Evolutionary conservation across 2,888 invertebrate species (phyloP).

Genomic region (Plutella xylostella): DNA sequence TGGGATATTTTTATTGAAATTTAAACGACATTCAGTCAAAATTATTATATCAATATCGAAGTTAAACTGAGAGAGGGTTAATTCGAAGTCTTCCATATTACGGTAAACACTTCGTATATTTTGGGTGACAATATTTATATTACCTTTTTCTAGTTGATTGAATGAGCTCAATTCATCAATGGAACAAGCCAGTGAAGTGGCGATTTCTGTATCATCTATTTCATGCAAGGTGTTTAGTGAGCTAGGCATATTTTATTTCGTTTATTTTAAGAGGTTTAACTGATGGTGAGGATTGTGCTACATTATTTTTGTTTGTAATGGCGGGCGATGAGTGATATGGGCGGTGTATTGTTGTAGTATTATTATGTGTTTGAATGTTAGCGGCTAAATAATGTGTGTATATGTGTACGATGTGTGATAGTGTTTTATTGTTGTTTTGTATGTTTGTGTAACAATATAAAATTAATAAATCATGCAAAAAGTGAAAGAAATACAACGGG

Average conservation of each 20-base stretch:
- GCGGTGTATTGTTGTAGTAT: not conserved
- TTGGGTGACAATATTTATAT: conserved; percentile 8
- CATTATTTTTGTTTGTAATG: not conserved
- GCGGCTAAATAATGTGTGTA: not conserved
- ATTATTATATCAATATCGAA: conserved; percentile 15
- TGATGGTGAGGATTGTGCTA: not conserved
- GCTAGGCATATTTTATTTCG: not conserved
- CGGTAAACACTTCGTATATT: conserved; percentile 17
- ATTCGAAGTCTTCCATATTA: conserved; percentile 14
- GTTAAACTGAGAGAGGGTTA: conserved; percentile 9
- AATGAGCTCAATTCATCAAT: conserved; percentile 3
- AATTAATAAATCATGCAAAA: not conserved
- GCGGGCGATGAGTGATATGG: not conserved
- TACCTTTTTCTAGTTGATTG: not conserved
- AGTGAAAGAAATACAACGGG: not conserved
- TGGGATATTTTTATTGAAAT: conserved; percentile 2
- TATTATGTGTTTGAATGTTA: not conserved
- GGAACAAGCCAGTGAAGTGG: conserved; percentile 5
- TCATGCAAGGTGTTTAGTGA: not conserved
- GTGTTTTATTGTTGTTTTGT: not conserved
- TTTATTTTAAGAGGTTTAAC: not conserved
- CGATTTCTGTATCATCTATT: conserved; percentile 6
- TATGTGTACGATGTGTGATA: not conserved
- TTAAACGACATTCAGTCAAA: conserved; percentile 15
- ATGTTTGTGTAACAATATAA: not conserved